Evolutionary conservation across 2,113 vertebrate genomes (phyloP), one percentile per base, ranked within the genome.

Genomic region (Limnothrissa miodon): DNA sequence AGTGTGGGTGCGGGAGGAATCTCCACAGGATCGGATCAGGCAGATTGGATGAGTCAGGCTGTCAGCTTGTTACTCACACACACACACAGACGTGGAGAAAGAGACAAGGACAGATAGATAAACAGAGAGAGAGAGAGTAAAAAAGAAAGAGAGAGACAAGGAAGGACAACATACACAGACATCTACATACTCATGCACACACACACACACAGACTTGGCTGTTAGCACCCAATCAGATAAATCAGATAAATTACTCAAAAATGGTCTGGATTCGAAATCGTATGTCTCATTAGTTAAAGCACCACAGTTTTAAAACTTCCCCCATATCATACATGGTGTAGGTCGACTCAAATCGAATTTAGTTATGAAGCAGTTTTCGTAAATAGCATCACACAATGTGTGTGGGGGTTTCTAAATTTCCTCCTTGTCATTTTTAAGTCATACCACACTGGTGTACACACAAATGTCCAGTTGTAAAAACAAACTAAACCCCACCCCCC

Each of bases 41-140:
- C 66, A 74, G 66, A 74, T 74, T 74, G 29, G 29, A 74, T 74
- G 66, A 74, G 66, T 74, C 66, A 74, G 13, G 17, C 66, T 0
- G 13, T 17, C 33, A 36, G 51, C 51, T 56, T 23, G 51, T 56
- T 2, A 36, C 33, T 17, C 33, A 36, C 66, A 25, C 46, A 48
- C 46, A 48, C 17, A 17, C 46, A 48, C 2, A 48, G 17, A 9
- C 23, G 17, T 0, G 4, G 5, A 66, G n/a, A 66, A 6, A 66
- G 9, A 66, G n/a, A 33, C n/a, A 25, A 6, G 10, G n/a, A 66
- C 0, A 66, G 9, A 66, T 1, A 66, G 5, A 29, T 8, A 66
- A 1, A 66, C 59, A 29, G 2, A 66, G 4, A 25, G 1, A 33
- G n/a, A 66, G 4, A 66, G n/a, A 66, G 4, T 29, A 7, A 59